These are phyloP conservation scores for Fistularia tabacaria DNA, from an alignment of 2,797 vertebrate species.

Conservation along the genomic window DNA sequence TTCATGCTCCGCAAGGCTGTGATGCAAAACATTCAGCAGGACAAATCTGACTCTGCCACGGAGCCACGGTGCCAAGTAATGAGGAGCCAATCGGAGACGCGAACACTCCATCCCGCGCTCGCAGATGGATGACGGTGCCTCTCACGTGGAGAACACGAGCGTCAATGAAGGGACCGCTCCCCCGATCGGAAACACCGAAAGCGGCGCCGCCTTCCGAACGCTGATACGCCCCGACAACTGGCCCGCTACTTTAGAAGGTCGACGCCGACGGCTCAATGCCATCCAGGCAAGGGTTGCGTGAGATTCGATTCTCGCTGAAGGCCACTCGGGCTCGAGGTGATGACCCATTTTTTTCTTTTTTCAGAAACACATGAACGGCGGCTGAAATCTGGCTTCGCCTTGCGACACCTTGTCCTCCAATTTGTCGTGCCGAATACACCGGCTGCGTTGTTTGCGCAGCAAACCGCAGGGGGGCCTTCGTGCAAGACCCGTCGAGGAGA, in stretches of 20 bases:
- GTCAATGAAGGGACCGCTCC: no score
- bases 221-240: conserved; percentile 42
- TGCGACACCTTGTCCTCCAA: no score
- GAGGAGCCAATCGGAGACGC: conserved; percentile 57
- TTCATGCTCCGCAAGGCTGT: conserved; percentile 58
- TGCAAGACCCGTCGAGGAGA: conserved; percentile 57
- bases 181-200: background rate
- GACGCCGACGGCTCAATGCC: conserved; percentile 63
- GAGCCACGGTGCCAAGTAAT: conserved; percentile 56
- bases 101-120: conserved; percentile 12
- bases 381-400: conserved; percentile 34
- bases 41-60: conserved; percentile 52
- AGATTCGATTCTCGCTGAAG: conserved; percentile 74
- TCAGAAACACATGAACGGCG: conserved; percentile 60
- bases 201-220: background rate
- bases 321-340: conserved; percentile 72
- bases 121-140: no score
- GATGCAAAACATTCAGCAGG: conserved; percentile 58
- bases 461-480: conserved; percentile 59
- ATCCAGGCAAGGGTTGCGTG: conserved; percentile 66
- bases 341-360: conserved; percentile 80
- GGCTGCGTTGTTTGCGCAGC: conserved; percentile 32
- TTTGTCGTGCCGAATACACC: conserved; percentile 29
- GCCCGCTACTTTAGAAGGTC: conserved; percentile 63
- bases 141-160: no score